phyloP scores from a whole-genome alignment of 35 echinoderm and acorn worm species.

The Strongylocentrotus purpuratus region DNA sequence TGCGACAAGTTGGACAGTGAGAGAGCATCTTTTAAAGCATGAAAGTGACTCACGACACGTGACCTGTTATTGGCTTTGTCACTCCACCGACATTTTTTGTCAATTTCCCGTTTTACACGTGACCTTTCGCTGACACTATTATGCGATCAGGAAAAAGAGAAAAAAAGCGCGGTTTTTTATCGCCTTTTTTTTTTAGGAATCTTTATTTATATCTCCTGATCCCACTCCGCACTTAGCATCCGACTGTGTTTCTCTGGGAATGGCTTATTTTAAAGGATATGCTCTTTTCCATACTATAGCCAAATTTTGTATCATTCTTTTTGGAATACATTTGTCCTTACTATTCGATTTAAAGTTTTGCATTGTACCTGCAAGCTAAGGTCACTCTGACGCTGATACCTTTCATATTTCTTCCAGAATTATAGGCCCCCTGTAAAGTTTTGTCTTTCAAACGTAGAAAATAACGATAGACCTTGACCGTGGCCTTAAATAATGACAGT shows the following conservation, averaged over 20 bases:
- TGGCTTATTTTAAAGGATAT: not conserved
- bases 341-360: not conserved
- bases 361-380: too few species aligned
- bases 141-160: not conserved
- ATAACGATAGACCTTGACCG: not conserved
- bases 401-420: not conserved
- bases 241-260: not conserved
- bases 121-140: not conserved
- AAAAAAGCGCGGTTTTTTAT: not conserved
- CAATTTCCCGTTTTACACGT: slow-evolving; percentile 26
- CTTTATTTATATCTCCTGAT: not conserved
- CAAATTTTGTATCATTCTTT: not conserved
- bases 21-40: not conserved
- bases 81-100: slow-evolving; percentile 15
- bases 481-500: not conserved
- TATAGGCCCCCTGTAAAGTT: not conserved
- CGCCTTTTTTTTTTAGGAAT: not conserved
- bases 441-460: not conserved
- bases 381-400: too few species aligned
- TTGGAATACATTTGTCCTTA: not conserved
- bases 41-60: slow-evolving; percentile 25
- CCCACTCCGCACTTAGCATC: not conserved
- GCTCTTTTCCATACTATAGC: not conserved
- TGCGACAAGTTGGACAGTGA: not conserved
- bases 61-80: slow-evolving; percentile 24